phyloP scores from a whole-genome alignment of 1,140 invertebrate genomes.

The Drosophila saltans region DNA sequence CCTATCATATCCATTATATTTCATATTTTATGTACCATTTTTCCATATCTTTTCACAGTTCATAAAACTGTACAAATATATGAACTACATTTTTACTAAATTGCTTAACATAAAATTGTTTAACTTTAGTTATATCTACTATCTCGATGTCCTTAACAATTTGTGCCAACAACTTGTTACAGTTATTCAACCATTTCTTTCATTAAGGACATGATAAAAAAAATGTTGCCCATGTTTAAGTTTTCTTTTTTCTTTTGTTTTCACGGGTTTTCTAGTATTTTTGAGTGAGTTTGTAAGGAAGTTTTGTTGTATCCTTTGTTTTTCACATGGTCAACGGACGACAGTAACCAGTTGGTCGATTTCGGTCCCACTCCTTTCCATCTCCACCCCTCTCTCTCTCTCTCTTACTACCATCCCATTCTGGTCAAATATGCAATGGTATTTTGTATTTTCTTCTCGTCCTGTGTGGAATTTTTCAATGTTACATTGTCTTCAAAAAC shows the following conservation, averaged over 20 bases:
- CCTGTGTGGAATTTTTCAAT: conserved; percentile 44
- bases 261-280: conserved; percentile 4
- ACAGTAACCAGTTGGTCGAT: conserved; percentile 20
- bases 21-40: no score
- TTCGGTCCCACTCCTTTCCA: neutral
- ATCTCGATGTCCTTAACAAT: neutral
- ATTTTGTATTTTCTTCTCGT: conserved; percentile 34
- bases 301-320: neutral
- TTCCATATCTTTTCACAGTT: no score
- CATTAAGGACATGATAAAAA: neutral
- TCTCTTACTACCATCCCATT: neutral
- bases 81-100: no score
- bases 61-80: no score
- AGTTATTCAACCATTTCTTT: no score
- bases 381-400: neutral
- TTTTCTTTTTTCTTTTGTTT: conserved; percentile 1
- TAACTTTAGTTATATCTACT: neutral
- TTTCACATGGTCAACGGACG: conserved; percentile 22
- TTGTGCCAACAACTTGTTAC: neutral
- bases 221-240: neutral
- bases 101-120: no score
- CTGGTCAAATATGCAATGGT: conserved; percentile 39
- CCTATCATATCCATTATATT: no score
- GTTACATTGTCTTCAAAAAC: conserved; percentile 27
- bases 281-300: neutral